A percentile compares a stretch with the other conserved stretches of the same genome.
Conservation (phyloP, 2,888 invertebrate species). For the Cephus runcator region DNA sequence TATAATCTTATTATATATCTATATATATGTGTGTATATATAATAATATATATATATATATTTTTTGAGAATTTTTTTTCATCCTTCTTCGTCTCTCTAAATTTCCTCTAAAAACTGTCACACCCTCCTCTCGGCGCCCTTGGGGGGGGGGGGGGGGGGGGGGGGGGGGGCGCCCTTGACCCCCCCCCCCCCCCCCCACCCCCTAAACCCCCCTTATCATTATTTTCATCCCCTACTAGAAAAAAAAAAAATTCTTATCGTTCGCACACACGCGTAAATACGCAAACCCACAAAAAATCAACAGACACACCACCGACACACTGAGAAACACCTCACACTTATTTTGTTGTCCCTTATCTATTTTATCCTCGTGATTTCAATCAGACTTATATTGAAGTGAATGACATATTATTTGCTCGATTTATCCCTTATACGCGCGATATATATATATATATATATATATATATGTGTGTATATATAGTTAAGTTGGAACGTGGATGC, state of each 20-base stretch:
- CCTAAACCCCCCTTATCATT: background rate
- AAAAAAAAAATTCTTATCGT: too few relatives aligned
- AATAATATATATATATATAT: constrained; percentile 33
- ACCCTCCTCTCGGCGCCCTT: background rate
- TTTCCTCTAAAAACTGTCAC: constrained; percentile 16
- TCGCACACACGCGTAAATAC: too few relatives aligned
- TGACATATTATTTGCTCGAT: constrained; percentile 46
- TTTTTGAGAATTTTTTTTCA: constrained; percentile 45
- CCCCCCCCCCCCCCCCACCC: too few relatives aligned
- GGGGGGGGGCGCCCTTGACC: too few relatives aligned
- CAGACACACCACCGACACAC: too few relatives aligned
- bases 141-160: too few relatives aligned
- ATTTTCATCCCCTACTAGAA: too few relatives aligned
- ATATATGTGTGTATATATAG: background rate
- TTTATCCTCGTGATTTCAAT: constrained; percentile 31
- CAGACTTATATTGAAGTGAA: constrained; percentile 57
- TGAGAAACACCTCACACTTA: constrained; percentile 4
- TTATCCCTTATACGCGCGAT: constrained; percentile 13
- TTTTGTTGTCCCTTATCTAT: constrained; percentile 13
- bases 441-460: too few relatives aligned
- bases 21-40: constrained; percentile 38
- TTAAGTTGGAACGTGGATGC: constrained; percentile 55
- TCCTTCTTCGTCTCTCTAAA: constrained; percentile 35
- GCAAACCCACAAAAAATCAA: too few relatives aligned
- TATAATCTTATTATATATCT: constrained; percentile 29